Base-by-base conservation (phyloP, 2,888 invertebrate species). In the Punctoribates punctum region DNA sequence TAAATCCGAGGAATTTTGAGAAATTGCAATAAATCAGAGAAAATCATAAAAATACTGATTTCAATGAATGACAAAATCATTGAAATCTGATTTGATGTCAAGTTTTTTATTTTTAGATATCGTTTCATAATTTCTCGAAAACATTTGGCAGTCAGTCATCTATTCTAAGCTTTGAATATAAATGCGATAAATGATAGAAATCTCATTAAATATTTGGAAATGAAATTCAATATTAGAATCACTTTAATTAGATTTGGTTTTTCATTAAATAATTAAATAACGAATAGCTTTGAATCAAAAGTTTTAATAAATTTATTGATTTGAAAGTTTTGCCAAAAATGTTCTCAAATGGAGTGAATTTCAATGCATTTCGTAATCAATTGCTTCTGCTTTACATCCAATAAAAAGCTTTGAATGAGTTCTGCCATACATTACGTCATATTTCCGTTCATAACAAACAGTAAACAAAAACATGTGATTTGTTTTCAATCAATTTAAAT, bases 361-460 rank as follows among this genome's bases (percentile, higher is more conserved):
- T 17, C 57, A 57, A 27, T 62, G 62, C 62, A 62, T 62, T 62
- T 27, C 62, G 62, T 62, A 23, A 62, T 25, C 25, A 62, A 17
- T 27, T 62, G 62, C 3, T 25, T 62, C 27, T 27, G 29, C 1
- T 62, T 29, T 27, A 27, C 27, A 62, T 1, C 29, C 57, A 57
- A 57, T 57, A 57, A 6, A 20, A 25, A 57, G 57, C 23, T 3
- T 57, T 25, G 17, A 57, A 23, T 4, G 57, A 62, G 27, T 62
- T 13, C 25, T 3, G 1, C 6, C 62, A 62, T 27, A 62, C 20
- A 62, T 62, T 13, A 62, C 62, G 62, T 57, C n/a, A 57, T 48
- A 11, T 48, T 54, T 54, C 34, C 34, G 34, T 51, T 51, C 11
- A 51, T 6, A n/a, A n/a, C 51, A 4, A 62, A 62, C 20, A 13